Base-by-base conservation (phyloP, 2,797 vertebrate genomes). In the Pterois miles region DNA sequence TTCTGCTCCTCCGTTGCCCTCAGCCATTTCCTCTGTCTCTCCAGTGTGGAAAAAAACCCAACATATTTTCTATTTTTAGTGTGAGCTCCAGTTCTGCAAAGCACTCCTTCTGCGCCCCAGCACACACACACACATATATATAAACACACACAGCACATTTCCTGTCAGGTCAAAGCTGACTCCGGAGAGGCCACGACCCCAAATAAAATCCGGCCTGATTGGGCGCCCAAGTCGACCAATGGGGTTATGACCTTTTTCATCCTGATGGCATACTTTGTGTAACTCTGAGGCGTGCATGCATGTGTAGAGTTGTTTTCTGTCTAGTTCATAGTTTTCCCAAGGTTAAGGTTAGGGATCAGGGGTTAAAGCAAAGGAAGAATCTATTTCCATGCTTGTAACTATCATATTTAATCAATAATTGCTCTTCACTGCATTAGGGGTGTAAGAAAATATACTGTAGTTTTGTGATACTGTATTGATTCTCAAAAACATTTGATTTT, bases 51-150 rank as follows among this genome's bases (percentile, higher is more conserved):
- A 6, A 58, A 60, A 65, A 65, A 66, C 33, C 4, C 11, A 8
- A 60, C 8, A 67, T 60, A 71, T 69, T 65, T 72, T 78, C 84
- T 90, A 88, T 89, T 89, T 89, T 86, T 89, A 87, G 84, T 76
- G 52, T 20, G 50, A 90, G 86, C 80, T 89, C 75, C 71, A 84
- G 81, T 89, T 92, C 83, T 86, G 76, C 75, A 79, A 64, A 85
- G 71, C 58, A 12, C 36, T 78, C 8, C 36, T 67, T 65, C 76
- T 74, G 1, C 65, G 14, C 52, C 25, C 40, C 18, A 59, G 7
- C 48, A 22, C 29, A 27, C 43, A 57, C 38, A 29, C 56, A 22
- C 56, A 46, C 43, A 50, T n/a, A n/a, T n/a, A n/a, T n/a, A n/a
- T n/a, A n/a, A n/a, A n/a, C 52, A 25, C 13, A 46, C 13, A 36